Conservation (phyloP, 2,888 invertebrate genomes). For the Mimumesa dahlbomi region DNA sequence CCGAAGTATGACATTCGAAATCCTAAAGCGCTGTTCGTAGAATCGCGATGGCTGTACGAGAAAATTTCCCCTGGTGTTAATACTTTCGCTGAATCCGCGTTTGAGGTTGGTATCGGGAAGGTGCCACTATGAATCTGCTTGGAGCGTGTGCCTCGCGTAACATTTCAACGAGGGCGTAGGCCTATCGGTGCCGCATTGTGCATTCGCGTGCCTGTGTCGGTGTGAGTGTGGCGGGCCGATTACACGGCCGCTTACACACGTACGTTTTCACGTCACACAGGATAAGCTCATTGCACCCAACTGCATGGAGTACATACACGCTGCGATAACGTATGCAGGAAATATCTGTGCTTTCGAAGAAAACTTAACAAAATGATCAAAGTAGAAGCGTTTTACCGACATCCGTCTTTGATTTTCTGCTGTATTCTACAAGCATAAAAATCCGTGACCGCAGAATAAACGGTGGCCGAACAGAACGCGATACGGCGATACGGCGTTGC, state of each 20-base stretch:
- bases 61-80: background rate
- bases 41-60: background rate
- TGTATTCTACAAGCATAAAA: no score
- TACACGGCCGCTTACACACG: conserved; percentile 65
- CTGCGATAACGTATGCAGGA: background rate
- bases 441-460: no score
- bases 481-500: no score
- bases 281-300: conserved; percentile 25
- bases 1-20: background rate
- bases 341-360: no score
- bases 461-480: no score
- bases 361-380: no score
- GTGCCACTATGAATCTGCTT: conserved; percentile 35
- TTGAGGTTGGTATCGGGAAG: conserved; percentile 2
- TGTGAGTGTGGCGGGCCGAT: conserved; percentile 48
- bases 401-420: no score
- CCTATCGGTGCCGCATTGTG: conserved; percentile 56
- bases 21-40: background rate
- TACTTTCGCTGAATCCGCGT: background rate
- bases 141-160: conserved; percentile 78
- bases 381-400: no score
- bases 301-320: no score
- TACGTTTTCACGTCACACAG: conserved; percentile 31
- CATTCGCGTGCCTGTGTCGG: conserved; percentile 35
- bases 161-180: conserved; percentile 76